Percentiles rank a stretch among this genome's conserved stretches.
Conservation (phyloP, 1,140 invertebrate genomes). For the Danaus plexippus region DNA sequence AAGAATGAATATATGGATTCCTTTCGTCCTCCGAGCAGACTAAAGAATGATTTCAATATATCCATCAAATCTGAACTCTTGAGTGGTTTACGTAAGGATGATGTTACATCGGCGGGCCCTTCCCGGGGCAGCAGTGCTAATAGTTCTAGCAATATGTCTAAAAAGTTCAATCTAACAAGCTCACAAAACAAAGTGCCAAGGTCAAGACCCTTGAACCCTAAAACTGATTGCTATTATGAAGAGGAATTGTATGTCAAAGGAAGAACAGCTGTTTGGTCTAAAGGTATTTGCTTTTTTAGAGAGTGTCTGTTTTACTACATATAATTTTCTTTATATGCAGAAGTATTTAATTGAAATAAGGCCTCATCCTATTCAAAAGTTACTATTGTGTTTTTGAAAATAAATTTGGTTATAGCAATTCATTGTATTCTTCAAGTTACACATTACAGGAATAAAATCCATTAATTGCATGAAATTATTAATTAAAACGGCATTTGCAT, state of each 20-base stretch:
- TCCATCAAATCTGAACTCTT: conserved; percentile 62
- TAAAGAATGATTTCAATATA: conserved; percentile 64
- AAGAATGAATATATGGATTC: conserved; percentile 51
- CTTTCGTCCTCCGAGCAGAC: conserved; percentile 48
- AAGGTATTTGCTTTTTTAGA: no score
- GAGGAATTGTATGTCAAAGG: conserved; percentile 93
- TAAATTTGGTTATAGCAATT: no score
- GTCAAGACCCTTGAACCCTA: conserved; percentile 47
- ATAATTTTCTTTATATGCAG: no score
- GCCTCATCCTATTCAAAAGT: no score
- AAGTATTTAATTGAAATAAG: no score
- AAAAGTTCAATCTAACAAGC: conserved; percentile 47
- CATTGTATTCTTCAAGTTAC: no score
- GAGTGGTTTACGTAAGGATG: conserved; percentile 44
- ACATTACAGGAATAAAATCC: no score
- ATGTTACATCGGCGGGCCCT: conserved; percentile 32
- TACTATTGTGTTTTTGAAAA: no score
- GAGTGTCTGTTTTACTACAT: no score
- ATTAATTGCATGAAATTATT: no score
- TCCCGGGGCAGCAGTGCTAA: conserved; percentile 56
- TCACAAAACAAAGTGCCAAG: conserved; percentile 27
- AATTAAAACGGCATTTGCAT: no score
- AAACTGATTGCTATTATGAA: conserved; percentile 74
- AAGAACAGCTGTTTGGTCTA: conserved; percentile 86
- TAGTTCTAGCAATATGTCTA: conserved; percentile 60